phyloP scores from a whole-genome alignment of 2,113 vertebrate species.

The Mugil cephalus region DNA sequence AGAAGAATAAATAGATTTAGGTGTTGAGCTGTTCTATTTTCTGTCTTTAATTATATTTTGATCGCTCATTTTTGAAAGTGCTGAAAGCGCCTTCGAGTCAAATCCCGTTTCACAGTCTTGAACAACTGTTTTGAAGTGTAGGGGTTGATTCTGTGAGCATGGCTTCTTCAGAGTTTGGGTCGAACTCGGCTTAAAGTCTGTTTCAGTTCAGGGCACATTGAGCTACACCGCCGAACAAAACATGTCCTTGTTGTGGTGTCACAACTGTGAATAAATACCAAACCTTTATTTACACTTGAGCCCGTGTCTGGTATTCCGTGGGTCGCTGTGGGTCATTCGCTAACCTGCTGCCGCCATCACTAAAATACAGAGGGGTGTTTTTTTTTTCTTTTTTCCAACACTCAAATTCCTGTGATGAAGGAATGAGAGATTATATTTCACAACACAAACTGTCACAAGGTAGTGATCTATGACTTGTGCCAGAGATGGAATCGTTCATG shows the following conservation, averaged over 20 bases:
- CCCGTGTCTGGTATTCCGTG: constrained; percentile 71
- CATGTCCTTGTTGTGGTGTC: constrained; percentile 64
- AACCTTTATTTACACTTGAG: constrained; percentile 79
- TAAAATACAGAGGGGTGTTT: constrained; percentile 65
- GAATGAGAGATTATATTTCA: constrained; percentile 65
- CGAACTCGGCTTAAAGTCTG: constrained; percentile 28
- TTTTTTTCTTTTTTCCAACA: constrained; percentile 33
- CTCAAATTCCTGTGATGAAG: constrained; percentile 52
- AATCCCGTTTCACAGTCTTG: constrained; percentile 19
- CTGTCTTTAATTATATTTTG: constrained; percentile 10
- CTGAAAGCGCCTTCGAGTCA: constrained; percentile 25
- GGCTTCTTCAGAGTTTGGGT: constrained; percentile 28
- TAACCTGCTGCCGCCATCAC: constrained; percentile 55
- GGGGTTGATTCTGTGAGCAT: constrained; percentile 6
- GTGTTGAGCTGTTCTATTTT: too few relatives aligned
- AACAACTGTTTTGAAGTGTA: constrained; percentile 13
- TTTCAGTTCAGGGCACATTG: constrained; percentile 36
- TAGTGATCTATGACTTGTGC: constrained; percentile 64
- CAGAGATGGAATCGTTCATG: constrained; percentile 42
- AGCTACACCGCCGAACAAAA: constrained; percentile 40
- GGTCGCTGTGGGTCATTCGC: constrained; percentile 74
- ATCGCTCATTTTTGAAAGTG: constrained; percentile 18
- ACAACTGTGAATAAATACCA: constrained; percentile 66
- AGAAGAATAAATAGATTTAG: not conserved
- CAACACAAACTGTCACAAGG: constrained; percentile 57